These are phyloP conservation scores for Drosophila helvetica DNA, from an alignment of 2,888 invertebrate genomes.

Conservation along the genomic window DNA sequence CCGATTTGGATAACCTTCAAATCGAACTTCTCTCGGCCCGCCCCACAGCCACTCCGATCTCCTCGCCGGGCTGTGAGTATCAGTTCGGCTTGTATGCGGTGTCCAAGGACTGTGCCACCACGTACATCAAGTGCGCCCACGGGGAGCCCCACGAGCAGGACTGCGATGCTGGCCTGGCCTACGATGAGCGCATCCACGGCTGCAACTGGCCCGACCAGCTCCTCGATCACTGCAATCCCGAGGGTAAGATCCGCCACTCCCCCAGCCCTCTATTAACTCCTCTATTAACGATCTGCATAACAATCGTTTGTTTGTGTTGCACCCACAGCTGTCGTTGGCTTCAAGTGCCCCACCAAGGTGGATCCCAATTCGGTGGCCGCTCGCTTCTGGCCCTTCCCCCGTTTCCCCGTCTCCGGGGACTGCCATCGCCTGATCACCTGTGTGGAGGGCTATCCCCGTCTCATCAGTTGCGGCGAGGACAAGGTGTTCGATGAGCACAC, in stretches of 20 bases:
- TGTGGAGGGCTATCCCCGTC: slow-evolving; percentile 94
- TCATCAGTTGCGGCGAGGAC: slow-evolving; percentile 94
- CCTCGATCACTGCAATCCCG: slow-evolving; percentile 93
- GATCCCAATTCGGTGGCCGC: slow-evolving; percentile 92
- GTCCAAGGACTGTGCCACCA: slow-evolving; percentile 91
- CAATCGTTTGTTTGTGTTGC: not conserved
- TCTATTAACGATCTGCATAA: not conserved
- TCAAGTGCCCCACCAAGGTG: slow-evolving; percentile 94
- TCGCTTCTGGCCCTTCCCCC: slow-evolving; percentile 96
- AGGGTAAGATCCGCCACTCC: slow-evolving; percentile 86
- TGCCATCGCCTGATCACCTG: slow-evolving; percentile 95
- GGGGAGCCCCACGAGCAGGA: slow-evolving; percentile 92
- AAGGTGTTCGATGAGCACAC: slow-evolving; percentile 93
- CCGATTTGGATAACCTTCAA: not conserved
- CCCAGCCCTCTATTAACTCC: not conserved
- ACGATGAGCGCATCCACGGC: slow-evolving; percentile 93
- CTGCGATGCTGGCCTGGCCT: slow-evolving; percentile 94
- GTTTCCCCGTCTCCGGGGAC: slow-evolving; percentile 94
- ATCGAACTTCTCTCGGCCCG: not conserved
- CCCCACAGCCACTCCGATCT: slow-evolving; percentile 89
- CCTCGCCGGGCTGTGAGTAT: slow-evolving; percentile 93
- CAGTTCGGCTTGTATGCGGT: slow-evolving; percentile 95
- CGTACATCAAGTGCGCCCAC: slow-evolving; percentile 93
- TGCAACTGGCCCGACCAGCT: slow-evolving; percentile 98
- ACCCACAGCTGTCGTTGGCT: slow-evolving; percentile 91